Evolutionary conservation across 2,113 vertebrate species (phyloP), one percentile per base, ranked within the genome.

Genomic region (Ictalurus punctatus): DNA sequence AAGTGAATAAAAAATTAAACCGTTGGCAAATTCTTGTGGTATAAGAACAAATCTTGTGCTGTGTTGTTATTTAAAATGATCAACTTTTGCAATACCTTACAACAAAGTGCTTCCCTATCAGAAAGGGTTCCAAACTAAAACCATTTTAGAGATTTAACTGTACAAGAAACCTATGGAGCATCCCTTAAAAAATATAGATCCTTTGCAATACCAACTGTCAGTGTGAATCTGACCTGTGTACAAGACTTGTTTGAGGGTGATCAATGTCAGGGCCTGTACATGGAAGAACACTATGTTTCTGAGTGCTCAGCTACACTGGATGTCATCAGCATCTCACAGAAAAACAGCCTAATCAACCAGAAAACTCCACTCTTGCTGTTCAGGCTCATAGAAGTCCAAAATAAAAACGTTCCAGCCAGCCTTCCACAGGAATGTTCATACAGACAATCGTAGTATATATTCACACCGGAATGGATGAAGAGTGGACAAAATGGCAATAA

Each of bases 321-420:
- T 91, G 83, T 90, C 89, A 88, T 90, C 71, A 85, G 58, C 56
- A 58, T 88, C 84, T 87, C 89, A 90, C 84, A 81, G 44, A 76
- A 87, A 88, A 87, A 61, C 71, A 86, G 83, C 84, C 86, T 86
- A 83, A 90, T 84, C 87, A 67, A 86, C 88, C 88, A 90, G 73
- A 83, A 79, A 82, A 80, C 69, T 76, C 83, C 54, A 84, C 71
- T 84, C 84, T 88, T 85, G n/a, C 76, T 88, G 79, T 65, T 88
- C 81, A 84, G 81, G 61, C 84, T 83, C 14, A 34, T 80, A 76
- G 54, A 82, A 58, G 71, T 88, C 74, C 52, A 89, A 88, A 89
- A 87, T 71, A 88, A 87, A 71, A 83, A 52, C 67, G n/a, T 90
- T 90, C 48, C 37, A 88, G 63, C 52, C 83, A 88, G 82, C 86